Evolutionary conservation across 2,797 vertebrate genomes (phyloP), one percentile per base, ranked within the genome.

Genomic region (Gephyroberyx darwinii): DNA sequence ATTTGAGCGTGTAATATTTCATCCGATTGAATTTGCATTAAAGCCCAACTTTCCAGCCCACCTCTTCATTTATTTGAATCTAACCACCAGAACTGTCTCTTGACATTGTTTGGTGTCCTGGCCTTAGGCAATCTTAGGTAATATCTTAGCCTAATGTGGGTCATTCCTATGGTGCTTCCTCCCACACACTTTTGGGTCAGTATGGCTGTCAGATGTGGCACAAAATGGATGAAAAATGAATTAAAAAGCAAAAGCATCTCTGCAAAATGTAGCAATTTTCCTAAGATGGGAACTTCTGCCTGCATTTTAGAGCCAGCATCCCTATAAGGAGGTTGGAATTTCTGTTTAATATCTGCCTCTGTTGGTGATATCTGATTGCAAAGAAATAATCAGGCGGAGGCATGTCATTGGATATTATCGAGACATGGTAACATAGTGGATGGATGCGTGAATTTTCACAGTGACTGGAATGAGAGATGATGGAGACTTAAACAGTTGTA

Each of bases 1-100:
- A 83, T 80, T 80, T 80, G 78, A 90, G 87, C 81, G 87, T 86
- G 87, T 86, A 89, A 91, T 90, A 91, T 91, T 90, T 91, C 86
- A 90, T 81, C 69, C 59, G 79, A 89, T 92, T 65, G 84, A 81
- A 91, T 92, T 90, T 86, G 83, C 86, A 91, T 90, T 88, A 88
- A 89, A 84, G 71, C 75, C 66, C 72, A 75, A 79, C 70, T 86
- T 90, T 89, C 82, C 66, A 62, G 69, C 78, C 82, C 78, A 77
- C 79, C 71, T 87, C 72, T 80, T 92, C 81, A 89, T 89, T 90
- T 89, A 84, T 89, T 81, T 76, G 87, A 90, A 77, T 86, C 81
- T 85, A 85, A 82, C 47, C 59, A 68, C 65, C 69, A 74, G 69
- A 79, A 81, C 26, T 3, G 70, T 43, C 60, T 82, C 64, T 64